These are phyloP conservation scores for Manis crassicaudata DNA, from an alignment of 2,797 vertebrate genomes.

Conservation along the genomic window DNA sequence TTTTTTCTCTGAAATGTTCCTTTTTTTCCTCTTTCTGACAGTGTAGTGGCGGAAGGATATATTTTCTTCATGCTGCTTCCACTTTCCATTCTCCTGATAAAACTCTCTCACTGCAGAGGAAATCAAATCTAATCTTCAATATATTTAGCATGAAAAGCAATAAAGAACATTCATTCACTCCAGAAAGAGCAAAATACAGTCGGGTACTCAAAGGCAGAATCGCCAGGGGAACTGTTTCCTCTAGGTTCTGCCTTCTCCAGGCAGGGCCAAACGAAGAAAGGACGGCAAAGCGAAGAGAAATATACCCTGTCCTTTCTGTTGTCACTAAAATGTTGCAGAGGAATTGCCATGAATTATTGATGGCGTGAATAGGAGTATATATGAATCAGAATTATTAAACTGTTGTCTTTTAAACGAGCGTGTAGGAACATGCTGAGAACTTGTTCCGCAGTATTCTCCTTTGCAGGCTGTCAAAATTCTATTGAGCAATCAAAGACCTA, in stretches of 20 bases:
- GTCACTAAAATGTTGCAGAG: slow-evolving; percentile 82
- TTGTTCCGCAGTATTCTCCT: not conserved
- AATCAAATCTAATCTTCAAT: slow-evolving; percentile 85
- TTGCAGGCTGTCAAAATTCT: slow-evolving; percentile 65
- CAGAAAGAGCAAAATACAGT: slow-evolving; percentile 82
- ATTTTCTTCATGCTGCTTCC: slow-evolving; percentile 72
- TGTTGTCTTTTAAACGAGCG: slow-evolving; percentile 62
- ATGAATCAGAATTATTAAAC: slow-evolving; percentile 77
- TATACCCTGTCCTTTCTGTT: slow-evolving; percentile 83
- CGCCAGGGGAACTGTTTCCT: slow-evolving; percentile 97
- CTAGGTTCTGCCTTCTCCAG: slow-evolving; percentile 88
- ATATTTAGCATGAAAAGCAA: slow-evolving; percentile 87
- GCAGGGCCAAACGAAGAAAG: slow-evolving; percentile 84
- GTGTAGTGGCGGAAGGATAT: not conserved
- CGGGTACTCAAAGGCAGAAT: slow-evolving; percentile 89
- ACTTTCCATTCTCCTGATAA: slow-evolving; percentile 81
- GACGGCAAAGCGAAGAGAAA: slow-evolving; percentile 63
- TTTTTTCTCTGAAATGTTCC: slow-evolving; percentile 39
- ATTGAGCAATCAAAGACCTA: slow-evolving; percentile 71
- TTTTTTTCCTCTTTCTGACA: not conserved
- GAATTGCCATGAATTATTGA: slow-evolving; percentile 82
- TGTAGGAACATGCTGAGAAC: slow-evolving; percentile 52
- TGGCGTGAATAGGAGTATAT: slow-evolving; percentile 13
- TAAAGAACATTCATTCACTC: slow-evolving; percentile 84
- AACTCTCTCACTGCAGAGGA: slow-evolving; percentile 76